These are phyloP conservation scores for Drosophila bocqueti DNA, from an alignment of 1,140 invertebrate genomes.

Conservation along the genomic window DNA sequence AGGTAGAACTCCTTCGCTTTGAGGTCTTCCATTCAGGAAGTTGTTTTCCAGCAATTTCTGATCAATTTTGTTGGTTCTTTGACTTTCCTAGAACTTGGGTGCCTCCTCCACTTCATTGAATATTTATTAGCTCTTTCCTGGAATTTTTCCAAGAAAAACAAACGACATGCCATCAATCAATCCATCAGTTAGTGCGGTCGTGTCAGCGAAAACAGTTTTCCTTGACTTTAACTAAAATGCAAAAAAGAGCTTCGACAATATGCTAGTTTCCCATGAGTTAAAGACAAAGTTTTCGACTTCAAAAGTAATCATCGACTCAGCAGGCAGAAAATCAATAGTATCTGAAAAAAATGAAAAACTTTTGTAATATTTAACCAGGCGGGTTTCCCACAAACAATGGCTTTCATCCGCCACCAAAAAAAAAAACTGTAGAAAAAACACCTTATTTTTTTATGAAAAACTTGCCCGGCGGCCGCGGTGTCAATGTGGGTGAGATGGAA, in stretches of 20 bases:
- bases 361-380: slow-evolving; percentile 27
- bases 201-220: slow-evolving; percentile 19
- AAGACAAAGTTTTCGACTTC: slow-evolving; percentile 16
- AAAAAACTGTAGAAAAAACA: slow-evolving; percentile 4
- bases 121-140: neutral
- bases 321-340: slow-evolving; percentile 30
- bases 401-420: slow-evolving; percentile 10
- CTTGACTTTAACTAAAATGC: slow-evolving; percentile 1
- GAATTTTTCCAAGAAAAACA: slow-evolving; percentile 2
- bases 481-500: slow-evolving; percentile 36
- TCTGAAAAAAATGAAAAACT: slow-evolving; percentile 20
- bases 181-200: neutral
- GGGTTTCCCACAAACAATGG: neutral
- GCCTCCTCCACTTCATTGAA: neutral
- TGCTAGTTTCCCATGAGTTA: slow-evolving; percentile 36
- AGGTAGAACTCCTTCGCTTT: neutral
- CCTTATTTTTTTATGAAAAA: slow-evolving; percentile 30
- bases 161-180: slow-evolving; percentile 19
- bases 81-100: neutral
- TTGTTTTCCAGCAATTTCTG: slow-evolving; percentile 27
- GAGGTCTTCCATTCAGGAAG: neutral
- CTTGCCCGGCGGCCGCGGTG: slow-evolving; percentile 3
- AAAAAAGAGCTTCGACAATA: slow-evolving; percentile 11
- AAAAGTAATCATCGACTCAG: slow-evolving; percentile 15
- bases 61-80: slow-evolving; percentile 35